Conservation (phyloP, 2,113 vertebrate species). For the Lepus europaeus region DNA sequence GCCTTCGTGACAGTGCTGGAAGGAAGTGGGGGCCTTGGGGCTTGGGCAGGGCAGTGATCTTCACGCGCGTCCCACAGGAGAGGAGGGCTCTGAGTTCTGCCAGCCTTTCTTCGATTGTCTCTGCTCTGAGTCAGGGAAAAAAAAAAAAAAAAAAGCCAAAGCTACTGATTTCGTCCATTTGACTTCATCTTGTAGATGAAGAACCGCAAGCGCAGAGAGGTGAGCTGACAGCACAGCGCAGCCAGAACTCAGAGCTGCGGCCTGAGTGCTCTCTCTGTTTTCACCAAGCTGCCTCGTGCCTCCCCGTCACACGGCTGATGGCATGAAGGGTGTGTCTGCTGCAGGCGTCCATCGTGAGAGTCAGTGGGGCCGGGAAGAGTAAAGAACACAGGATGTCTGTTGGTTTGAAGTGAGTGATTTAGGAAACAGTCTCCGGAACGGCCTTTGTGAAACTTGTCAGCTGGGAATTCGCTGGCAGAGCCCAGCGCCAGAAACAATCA, state of each 20-base stretch:
- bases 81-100: not conserved
- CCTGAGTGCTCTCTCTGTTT: not conserved
- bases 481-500: not conserved
- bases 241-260: not conserved
- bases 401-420: not conserved
- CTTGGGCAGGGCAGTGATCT: not conserved
- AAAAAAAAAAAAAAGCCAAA: not conserved
- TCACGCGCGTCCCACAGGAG: not conserved
- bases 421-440: not conserved
- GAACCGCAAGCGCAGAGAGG: not conserved
- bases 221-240: not conserved
- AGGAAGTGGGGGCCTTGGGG: not conserved
- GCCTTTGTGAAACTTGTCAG: not conserved
- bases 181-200: conserved; percentile 2
- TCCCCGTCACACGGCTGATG: not conserved
- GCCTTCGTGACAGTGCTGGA: not conserved
- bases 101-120: not conserved
- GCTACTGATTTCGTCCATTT: not conserved
- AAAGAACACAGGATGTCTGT: not conserved
- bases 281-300: not conserved
- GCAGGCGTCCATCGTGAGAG: not conserved
- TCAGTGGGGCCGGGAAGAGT: not conserved
- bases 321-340: not conserved
- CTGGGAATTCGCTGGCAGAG: not conserved
- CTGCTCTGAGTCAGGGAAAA: not conserved